phyloP scores from a whole-genome alignment of 2,888 invertebrate species.

The Drosophila paranaensis region DNA sequence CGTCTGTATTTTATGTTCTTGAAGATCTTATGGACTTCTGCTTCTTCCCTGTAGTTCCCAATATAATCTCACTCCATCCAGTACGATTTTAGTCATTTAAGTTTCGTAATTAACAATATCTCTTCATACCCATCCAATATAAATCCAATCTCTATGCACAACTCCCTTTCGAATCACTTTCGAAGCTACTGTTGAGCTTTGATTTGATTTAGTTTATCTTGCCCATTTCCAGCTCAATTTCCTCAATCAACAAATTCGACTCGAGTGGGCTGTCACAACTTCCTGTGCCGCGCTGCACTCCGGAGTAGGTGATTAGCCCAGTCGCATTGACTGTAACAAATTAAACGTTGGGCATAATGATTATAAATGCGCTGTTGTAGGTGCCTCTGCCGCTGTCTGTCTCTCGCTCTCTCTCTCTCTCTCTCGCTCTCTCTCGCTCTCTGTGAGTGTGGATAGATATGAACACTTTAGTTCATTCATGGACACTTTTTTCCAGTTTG shows the following conservation, averaged over 20 bases:
- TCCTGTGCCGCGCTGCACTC: slow-evolving; percentile 1
- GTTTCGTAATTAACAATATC: not conserved
- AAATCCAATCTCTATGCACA: not conserved
- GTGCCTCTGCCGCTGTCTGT: slow-evolving; percentile 14
- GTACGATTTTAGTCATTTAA: no score
- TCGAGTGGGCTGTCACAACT: slow-evolving; percentile 10
- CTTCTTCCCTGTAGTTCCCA: no score
- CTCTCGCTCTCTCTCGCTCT: not conserved
- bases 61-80: no score
- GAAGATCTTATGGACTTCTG: no score
- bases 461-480: slow-evolving; percentile 71
- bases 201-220: slow-evolving; percentile 6
- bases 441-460: slow-evolving; percentile 49
- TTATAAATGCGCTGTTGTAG: slow-evolving; percentile 48
- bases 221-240: slow-evolving; percentile 5
- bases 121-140: not conserved
- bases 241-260: slow-evolving; percentile 1
- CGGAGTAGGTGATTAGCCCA: slow-evolving; percentile 43
- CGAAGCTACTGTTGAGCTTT: not conserved
- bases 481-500: slow-evolving; percentile 59
- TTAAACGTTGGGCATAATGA: slow-evolving; percentile 43
- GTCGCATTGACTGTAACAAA: slow-evolving; percentile 31
- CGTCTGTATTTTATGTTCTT: no score
- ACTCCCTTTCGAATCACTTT: not conserved
- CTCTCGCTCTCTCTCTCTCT: not conserved